A percentile compares a stretch with the other conserved stretches of the same genome.
These are phyloP conservation scores for Nothoprocta perdicaria DNA, from an alignment of 2,113 vertebrate species.

Conservation along the genomic window DNA sequence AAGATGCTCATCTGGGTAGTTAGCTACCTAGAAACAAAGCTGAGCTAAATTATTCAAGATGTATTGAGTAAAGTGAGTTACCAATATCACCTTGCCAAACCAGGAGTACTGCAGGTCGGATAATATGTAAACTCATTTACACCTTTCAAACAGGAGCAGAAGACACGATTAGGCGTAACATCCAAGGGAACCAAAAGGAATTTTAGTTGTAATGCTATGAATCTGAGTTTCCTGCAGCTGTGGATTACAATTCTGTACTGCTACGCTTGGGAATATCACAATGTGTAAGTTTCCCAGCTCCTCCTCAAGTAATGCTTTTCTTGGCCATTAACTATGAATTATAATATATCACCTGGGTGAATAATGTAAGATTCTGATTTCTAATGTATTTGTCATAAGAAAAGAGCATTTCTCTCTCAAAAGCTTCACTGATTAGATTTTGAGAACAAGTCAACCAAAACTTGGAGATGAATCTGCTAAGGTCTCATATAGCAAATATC, in stretches of 20 bases:
- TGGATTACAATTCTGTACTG: not conserved
- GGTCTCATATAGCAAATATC: not conserved
- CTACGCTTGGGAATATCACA: not conserved
- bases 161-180: not conserved
- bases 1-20: not conserved
- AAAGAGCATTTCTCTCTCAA: not conserved
- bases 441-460: not conserved
- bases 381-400: not conserved
- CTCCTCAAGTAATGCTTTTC: not conserved
- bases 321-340: not conserved
- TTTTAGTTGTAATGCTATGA: not conserved
- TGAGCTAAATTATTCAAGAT: conserved; percentile 38
- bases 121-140: not conserved
- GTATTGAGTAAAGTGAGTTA: not conserved
- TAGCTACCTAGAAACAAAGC: not conserved
- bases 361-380: not conserved
- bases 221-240: not conserved
- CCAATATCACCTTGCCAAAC: not conserved
- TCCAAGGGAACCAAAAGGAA: not conserved
- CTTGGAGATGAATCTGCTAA: not conserved
- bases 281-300: accelerated
- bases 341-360: not conserved
- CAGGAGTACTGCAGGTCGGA: not conserved
- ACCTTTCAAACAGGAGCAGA: not conserved
- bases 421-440: not conserved